Evolutionary conservation across 2,113 vertebrate species (phyloP).

Genomic region (Calidris pugnax): DNA sequence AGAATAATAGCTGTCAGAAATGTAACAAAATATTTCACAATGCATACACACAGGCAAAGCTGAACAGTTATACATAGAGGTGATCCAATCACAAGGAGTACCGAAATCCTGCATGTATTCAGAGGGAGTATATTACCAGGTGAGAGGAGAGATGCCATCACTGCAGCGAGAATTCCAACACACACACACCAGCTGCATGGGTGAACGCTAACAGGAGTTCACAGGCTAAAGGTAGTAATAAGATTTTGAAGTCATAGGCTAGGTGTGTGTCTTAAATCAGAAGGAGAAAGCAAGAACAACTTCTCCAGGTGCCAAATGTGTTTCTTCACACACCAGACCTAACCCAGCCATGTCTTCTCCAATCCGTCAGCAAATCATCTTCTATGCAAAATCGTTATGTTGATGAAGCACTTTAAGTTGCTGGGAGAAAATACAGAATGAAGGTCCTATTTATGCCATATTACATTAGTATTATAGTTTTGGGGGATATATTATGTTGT

Average conservation of each 20-base stretch:
- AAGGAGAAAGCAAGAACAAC: neutral
- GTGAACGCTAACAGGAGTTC: neutral
- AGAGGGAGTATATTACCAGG: neutral
- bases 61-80: neutral
- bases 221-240: neutral
- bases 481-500: neutral
- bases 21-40: neutral
- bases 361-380: neutral
- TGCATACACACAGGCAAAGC: neutral
- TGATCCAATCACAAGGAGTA: neutral
- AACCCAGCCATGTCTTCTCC: neutral
- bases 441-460: neutral
- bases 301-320: neutral
- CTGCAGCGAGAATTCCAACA: neutral
- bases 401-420: neutral
- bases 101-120: neutral
- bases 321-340: neutral
- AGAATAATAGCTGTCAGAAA: neutral
- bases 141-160: neutral
- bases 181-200: neutral
- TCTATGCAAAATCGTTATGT: neutral
- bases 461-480: neutral
- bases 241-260: neutral
- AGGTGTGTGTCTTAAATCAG: neutral
- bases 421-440: neutral